Conservation (phyloP, 2,797 vertebrate species). For the Falco rusticolus region DNA sequence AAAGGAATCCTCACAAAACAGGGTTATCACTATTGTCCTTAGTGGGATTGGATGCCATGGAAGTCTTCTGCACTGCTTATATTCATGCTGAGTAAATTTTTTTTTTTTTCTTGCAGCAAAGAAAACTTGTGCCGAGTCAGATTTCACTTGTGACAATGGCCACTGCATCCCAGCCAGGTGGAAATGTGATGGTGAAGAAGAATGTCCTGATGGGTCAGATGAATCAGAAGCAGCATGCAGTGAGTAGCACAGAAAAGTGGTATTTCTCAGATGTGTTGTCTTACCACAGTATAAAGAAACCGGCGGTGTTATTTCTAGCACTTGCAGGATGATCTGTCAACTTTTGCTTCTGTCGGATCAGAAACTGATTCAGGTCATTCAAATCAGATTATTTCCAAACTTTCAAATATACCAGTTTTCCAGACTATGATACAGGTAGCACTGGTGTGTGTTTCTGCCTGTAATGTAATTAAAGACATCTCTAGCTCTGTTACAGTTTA, state of each 20-base stretch:
- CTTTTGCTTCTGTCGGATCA: background rate
- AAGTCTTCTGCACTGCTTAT: background rate
- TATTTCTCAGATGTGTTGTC: background rate
- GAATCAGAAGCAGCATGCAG: slow-evolving; percentile 92
- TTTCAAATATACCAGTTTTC: background rate
- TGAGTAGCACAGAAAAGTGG: slow-evolving; percentile 76
- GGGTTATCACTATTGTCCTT: rapidly evolving
- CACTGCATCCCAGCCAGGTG: slow-evolving; percentile 92
- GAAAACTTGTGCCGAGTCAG: slow-evolving; percentile 91
- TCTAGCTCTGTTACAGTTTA: background rate
- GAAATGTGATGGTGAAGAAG: slow-evolving; percentile 95
- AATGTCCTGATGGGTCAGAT: slow-evolving; percentile 92
- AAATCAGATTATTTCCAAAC: background rate
- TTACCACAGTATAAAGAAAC: background rate
- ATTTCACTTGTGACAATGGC: slow-evolving; percentile 93
- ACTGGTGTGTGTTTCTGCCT: background rate
- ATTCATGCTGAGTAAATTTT: background rate
- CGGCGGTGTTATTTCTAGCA: background rate
- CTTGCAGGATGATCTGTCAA: background rate
- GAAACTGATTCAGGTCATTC: background rate
- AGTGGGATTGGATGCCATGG: background rate
- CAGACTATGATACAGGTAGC: background rate
- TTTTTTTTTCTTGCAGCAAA: slow-evolving; percentile 82
- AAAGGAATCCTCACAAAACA: background rate
- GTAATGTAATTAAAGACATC: background rate